phyloP scores from a whole-genome alignment of 2,888 invertebrate genomes.

The Pseudococcus jackbeardsleyi region DNA sequence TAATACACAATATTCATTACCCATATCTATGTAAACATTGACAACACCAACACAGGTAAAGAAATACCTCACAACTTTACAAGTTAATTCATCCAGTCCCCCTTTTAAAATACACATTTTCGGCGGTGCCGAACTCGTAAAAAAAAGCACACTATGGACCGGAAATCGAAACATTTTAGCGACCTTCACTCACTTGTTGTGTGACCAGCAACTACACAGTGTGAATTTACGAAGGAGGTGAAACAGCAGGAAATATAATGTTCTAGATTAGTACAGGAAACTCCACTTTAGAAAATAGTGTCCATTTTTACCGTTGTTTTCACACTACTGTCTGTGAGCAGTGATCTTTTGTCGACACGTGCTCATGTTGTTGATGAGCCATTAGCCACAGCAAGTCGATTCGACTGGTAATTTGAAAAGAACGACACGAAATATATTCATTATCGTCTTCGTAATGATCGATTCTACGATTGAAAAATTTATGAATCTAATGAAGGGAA shows the following conservation, averaged over 20 bases:
- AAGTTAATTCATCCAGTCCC: background rate
- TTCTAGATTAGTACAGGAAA: conserved; percentile 52
- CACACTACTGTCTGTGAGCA: background rate
- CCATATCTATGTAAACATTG: background rate
- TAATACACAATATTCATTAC: too few species aligned
- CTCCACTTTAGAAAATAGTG: conserved; percentile 49
- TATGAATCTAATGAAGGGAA: background rate
- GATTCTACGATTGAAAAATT: background rate
- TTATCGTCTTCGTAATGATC: background rate
- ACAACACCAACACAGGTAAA: background rate
- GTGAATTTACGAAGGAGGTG: conserved; percentile 31
- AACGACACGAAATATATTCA: background rate
- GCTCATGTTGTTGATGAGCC: conserved; percentile 9
- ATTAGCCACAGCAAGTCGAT: background rate
- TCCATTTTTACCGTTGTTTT: conserved; percentile 55
- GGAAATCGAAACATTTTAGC: conserved; percentile 42
- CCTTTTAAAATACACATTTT: background rate
- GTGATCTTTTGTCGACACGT: conserved; percentile 22
- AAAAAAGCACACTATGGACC: background rate
- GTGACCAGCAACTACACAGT: background rate
- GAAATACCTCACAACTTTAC: background rate
- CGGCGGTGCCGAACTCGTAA: background rate
- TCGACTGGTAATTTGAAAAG: background rate
- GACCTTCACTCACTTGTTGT: conserved; percentile 42
- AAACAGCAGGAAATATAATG: conserved; percentile 51